phyloP scores from a whole-genome alignment of 2,888 invertebrate genomes.

The Abrostola tripartita region DNA sequence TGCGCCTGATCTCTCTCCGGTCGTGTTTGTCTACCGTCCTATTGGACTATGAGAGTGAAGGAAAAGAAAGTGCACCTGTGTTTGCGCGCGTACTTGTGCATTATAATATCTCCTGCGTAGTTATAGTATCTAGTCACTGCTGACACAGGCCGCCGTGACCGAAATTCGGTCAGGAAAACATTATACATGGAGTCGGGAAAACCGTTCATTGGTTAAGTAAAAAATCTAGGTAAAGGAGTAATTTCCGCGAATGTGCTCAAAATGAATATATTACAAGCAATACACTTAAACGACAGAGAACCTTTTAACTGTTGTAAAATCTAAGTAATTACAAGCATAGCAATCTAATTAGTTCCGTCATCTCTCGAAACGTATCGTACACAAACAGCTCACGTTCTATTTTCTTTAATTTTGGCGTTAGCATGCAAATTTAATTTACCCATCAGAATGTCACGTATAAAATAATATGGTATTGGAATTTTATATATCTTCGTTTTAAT shows the following conservation, averaged over 20 bases:
- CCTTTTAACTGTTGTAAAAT: conserved; percentile 2
- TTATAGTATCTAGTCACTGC: no score
- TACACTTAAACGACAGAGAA: background rate
- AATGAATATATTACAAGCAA: background rate
- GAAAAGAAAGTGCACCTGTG: no score
- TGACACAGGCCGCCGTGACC: no score
- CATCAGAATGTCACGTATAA: conserved; percentile 5
- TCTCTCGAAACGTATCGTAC: conserved; percentile 17
- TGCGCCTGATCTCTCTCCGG: no score
- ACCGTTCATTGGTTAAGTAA: no score
- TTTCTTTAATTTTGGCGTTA: conserved; percentile 31
- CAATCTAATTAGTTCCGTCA: conserved; percentile 7
- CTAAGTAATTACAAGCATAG: conserved; percentile 4
- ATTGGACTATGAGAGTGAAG: no score
- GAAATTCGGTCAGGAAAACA: no score
- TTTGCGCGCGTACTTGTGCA: no score
- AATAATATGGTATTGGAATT: conserved; percentile 2
- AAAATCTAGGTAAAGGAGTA: no score
- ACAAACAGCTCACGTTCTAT: conserved; percentile 13
- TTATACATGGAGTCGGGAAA: no score
- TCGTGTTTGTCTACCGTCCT: no score
- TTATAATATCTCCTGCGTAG: no score
- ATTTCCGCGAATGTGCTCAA: background rate
- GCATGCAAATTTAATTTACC: conserved; percentile 35
- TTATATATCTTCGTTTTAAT: background rate